Percentiles rank a stretch among this genome's conserved stretches.
Evolutionary conservation across 2,888 invertebrate genomes (phyloP).

Genomic region (Cataglyphis albicans): DNA sequence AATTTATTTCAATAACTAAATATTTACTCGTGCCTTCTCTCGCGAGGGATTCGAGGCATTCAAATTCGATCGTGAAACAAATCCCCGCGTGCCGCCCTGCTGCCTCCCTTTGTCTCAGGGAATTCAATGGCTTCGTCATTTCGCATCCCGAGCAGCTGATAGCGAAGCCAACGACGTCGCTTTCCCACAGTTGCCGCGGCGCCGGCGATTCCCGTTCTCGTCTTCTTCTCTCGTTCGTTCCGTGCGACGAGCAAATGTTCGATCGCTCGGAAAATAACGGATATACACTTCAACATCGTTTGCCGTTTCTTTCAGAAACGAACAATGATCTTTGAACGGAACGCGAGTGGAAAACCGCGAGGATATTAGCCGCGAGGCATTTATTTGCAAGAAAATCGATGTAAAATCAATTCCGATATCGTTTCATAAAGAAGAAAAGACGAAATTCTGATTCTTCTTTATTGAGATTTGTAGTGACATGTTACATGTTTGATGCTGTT

Average conservation of each 20-base stretch:
- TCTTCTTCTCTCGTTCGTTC: conserved; percentile 60
- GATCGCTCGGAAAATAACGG: conserved; percentile 73
- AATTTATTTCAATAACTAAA: conserved; percentile 19
- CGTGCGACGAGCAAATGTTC: conserved; percentile 71
- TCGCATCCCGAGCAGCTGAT: conserved; percentile 60
- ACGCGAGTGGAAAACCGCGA: conserved; percentile 60
- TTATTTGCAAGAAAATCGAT: conserved; percentile 3
- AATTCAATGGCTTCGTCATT: conserved; percentile 73
- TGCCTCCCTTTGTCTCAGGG: conserved; percentile 63
- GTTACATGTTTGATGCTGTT: background rate
- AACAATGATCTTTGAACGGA: conserved; percentile 6
- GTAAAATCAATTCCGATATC: conserved; percentile 59
- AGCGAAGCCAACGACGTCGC: conserved; percentile 62
- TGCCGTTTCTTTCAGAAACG: background rate
- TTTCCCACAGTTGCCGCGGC: conserved; percentile 69
- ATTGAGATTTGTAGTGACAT: background rate
- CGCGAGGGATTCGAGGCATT: conserved; percentile 29
- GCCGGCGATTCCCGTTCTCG: conserved; percentile 35
- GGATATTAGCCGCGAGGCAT: too few relatives aligned
- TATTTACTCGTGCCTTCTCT: background rate
- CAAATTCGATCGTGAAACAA: conserved; percentile 50
- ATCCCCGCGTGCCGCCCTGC: conserved; percentile 38
- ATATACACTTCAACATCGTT: conserved; percentile 38
- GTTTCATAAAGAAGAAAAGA: conserved; percentile 8
- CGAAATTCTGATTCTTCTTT: background rate